These are phyloP conservation scores for Oryzias sinensis DNA, from an alignment of 2,797 vertebrate genomes.

Conservation along the genomic window DNA sequence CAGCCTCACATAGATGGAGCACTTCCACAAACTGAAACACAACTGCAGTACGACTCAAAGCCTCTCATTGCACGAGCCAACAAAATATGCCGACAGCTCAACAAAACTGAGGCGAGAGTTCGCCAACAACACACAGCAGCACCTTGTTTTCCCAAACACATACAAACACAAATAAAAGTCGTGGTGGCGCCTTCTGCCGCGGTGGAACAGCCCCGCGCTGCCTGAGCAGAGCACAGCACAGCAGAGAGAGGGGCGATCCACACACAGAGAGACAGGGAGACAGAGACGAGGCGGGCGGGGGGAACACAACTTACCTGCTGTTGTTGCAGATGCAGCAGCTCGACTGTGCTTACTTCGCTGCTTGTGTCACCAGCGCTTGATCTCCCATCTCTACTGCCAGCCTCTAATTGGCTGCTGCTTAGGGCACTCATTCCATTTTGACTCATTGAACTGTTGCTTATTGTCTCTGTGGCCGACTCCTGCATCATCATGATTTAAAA, in stretches of 20 bases:
- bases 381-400: constrained; percentile 99
- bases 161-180: constrained; percentile 18
- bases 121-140: constrained; percentile 47
- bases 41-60: no score
- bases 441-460: constrained; percentile 99
- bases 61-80: constrained; percentile 25
- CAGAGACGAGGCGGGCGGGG: constrained; percentile 58
- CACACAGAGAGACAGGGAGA: constrained; percentile 52
- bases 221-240: constrained; percentile 51
- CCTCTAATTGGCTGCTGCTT: constrained; percentile 99
- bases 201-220: constrained; percentile 48
- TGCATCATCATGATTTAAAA: constrained; percentile 99
- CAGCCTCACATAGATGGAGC: constrained; percentile 37
- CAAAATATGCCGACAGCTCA: constrained; percentile 34
- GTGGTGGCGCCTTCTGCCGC: constrained; percentile 39
- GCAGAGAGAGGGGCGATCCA: constrained; percentile 48
- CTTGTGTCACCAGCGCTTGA: constrained; percentile 96
- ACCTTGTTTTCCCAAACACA: constrained; percentile 5
- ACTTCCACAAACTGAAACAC: not conserved
- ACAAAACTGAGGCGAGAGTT: constrained; percentile 37
- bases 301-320: constrained; percentile 99
- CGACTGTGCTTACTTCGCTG: constrained; percentile 99
- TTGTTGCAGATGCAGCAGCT: constrained; percentile 99
- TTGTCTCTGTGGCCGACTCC: constrained; percentile 99
- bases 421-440: constrained; percentile 99